phyloP scores from a whole-genome alignment of 2,797 vertebrate species.

The Emys orbicularis region DNA sequence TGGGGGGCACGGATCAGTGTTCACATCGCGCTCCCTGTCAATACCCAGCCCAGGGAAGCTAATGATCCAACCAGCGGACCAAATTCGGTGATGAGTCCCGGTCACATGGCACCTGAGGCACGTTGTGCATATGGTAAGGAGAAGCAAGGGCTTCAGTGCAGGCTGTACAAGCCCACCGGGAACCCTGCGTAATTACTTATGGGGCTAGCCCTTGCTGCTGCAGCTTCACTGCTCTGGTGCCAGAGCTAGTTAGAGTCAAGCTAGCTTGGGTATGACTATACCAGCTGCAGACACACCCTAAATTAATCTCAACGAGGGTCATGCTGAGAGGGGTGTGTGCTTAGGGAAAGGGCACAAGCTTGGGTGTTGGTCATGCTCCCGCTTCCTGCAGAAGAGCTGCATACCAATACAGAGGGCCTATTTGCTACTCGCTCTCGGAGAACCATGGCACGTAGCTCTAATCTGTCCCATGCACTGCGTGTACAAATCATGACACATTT shows the following conservation, averaged over 20 bases:
- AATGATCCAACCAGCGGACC: not conserved
- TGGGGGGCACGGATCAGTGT: not conserved
- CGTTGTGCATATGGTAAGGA: no score
- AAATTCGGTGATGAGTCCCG: not conserved
- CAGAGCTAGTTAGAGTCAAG: no score
- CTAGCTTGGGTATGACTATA: no score
- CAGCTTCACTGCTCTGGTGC: no score
- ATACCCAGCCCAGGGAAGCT: not conserved
- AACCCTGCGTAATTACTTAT: no score
- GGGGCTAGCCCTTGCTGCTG: no score
- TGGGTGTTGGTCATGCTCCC: conserved; percentile 27
- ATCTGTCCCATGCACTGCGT: conserved; percentile 15
- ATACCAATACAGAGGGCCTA: not conserved
- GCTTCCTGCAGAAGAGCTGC: conserved; percentile 25
- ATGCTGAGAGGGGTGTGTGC: conserved; percentile 18
- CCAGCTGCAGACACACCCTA: not conserved
- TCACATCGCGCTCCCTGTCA: not conserved
- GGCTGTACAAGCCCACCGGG: no score
- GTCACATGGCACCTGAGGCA: not conserved
- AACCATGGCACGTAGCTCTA: conserved; percentile 31
- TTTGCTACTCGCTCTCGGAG: conserved; percentile 2
- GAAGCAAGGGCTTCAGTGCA: no score
- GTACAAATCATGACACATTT: conserved; percentile 1
- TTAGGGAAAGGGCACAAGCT: not conserved
- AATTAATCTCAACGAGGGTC: not conserved